Evolutionary conservation across 35 echinoderm and acorn worm genomes (phyloP), one percentile per base, ranked within the genome.

Genomic region (Hemicentrotus pulcherrimus): DNA sequence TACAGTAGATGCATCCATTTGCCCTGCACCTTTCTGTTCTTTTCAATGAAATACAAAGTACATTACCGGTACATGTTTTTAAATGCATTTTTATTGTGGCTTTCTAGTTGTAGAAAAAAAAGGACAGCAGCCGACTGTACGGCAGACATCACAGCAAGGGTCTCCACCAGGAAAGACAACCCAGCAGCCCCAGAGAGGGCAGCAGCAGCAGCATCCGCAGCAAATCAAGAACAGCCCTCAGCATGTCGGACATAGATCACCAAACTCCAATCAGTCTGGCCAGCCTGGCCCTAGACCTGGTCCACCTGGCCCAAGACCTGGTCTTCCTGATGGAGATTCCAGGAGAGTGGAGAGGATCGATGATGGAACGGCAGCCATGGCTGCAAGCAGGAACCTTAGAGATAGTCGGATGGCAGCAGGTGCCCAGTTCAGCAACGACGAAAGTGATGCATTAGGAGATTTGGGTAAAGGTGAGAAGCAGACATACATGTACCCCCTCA

Each of bases 351-450:
- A 93, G 45, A 93, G 19, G 11, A 93, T 93, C 12, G 91, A 93
- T 93, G 91, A 93, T 58, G 91, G 91, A 3, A 93, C 91, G 3
- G 91, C 91, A 2, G 91, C 91, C 48, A 18, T 93, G 91, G 91
- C 91, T n/a, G 91, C 91, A 4, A 93, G 91, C 46, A 58, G 22
- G 91, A 47, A 19, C 31, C 32, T 41, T 41, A 31, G 91, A 50
- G 91, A 5, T 46, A 28, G 46, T 31, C 32, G 46, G 45, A 93
- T 31, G 15, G 91, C n/a, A 58, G 91, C n/a, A 58, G 32, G 88
- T 47, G 46, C 46, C 9, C 91, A 47, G 91, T 18, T 93, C 11
- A 93, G 19, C 16, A 93, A 13, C 58, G 91, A 93, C n/a, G 91
- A 93, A 9, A 47, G 46, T 31, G 48, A 93, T 93, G 91, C 91